Percentiles rank a stretch among this genome's conserved stretches.
Conservation (phyloP, 2,797 vertebrate genomes). For the Micrastur ruficollis region DNA sequence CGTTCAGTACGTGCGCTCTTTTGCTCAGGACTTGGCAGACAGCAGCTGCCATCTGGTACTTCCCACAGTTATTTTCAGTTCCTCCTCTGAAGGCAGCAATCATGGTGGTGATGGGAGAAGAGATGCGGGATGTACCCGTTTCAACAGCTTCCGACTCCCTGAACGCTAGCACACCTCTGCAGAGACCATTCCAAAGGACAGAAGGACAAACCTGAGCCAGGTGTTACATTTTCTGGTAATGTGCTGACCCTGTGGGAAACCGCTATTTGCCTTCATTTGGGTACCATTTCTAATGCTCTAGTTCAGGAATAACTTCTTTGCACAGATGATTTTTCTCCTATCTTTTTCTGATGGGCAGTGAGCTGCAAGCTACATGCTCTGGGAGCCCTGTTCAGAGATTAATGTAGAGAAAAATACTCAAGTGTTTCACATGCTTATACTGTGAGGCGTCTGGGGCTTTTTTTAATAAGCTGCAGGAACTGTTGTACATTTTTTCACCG, state of each 20-base stretch:
- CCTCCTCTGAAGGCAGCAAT: background rate
- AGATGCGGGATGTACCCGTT: background rate
- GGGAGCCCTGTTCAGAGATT: background rate
- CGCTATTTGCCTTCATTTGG: background rate
- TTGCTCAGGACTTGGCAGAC: background rate
- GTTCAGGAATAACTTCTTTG: background rate
- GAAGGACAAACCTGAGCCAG: fast-evolving
- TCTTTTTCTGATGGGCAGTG: background rate
- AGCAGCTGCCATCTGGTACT: background rate
- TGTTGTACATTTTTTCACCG: background rate
- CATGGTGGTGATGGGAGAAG: background rate
- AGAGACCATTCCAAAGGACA: background rate
- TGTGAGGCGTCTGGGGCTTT: background rate
- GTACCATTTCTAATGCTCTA: background rate
- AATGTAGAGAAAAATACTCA: background rate
- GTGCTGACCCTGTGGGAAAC: background rate
- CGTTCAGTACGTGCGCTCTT: background rate
- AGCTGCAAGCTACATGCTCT: background rate
- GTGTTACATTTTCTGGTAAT: background rate
- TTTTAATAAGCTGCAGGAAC: background rate
- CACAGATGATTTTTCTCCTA: background rate
- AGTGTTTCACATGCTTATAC: background rate
- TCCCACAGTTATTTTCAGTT: background rate
- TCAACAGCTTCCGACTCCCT: background rate
- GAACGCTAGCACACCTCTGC: background rate